phyloP scores from a whole-genome alignment of 37 sponge, comb jelly and placozoan species.

The Hexactinellida sp. region DNA sequence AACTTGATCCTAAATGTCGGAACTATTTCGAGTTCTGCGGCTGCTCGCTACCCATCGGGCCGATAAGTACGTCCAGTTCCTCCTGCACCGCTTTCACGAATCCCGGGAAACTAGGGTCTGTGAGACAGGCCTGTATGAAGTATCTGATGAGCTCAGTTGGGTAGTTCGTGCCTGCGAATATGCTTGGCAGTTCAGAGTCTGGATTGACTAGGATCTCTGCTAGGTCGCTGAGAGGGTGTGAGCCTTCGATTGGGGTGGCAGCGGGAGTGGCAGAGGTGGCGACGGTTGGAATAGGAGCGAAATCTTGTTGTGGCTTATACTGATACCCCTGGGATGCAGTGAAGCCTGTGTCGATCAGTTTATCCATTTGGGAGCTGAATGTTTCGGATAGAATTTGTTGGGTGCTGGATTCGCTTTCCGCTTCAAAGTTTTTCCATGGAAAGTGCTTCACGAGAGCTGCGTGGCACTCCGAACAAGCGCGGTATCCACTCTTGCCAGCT shows the following conservation, averaged over 20 bases:
- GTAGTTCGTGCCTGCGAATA: conserved; percentile 51
- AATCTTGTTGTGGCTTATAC: background rate
- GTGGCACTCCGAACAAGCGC: background rate
- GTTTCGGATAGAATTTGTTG: background rate
- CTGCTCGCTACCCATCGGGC: background rate
- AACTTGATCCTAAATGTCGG: no score
- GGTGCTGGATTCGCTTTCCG: background rate
- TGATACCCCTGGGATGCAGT: background rate
- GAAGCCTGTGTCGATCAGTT: background rate
- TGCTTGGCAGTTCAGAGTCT: conserved; percentile 30
- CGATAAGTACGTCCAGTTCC: conserved; percentile 28
- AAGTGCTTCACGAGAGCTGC: background rate
- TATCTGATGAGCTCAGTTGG: conserved; percentile 59
- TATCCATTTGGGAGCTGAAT: background rate
- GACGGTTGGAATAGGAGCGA: background rate
- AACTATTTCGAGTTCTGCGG: background rate
- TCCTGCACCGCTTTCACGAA: conserved; percentile 85
- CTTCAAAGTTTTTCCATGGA: background rate
- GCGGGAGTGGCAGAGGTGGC: background rate
- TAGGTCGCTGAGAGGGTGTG: background rate
- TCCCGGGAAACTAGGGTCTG: conserved; percentile 74
- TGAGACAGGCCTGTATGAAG: conserved; percentile 79
- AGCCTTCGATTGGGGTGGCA: background rate
- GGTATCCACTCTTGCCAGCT: background rate
- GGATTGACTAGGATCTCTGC: background rate